Conservation (phyloP, 2,888 invertebrate species). For the Bombylius major region DNA sequence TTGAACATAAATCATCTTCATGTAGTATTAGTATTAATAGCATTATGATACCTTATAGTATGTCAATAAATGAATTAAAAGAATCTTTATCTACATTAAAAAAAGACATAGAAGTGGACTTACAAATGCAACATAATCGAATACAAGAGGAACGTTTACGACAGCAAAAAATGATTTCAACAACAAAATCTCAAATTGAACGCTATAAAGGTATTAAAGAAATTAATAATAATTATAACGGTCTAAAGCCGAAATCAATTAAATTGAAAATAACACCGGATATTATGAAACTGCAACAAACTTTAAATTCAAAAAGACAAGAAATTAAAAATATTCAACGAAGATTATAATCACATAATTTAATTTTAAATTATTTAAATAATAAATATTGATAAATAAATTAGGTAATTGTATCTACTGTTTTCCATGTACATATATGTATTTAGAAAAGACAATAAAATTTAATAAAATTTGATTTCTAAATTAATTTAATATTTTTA, state of each 20-base stretch:
- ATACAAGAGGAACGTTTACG: conserved; percentile 6
- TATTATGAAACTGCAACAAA: conserved; percentile 5
- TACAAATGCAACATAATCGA: neutral
- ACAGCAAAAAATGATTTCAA: neutral
- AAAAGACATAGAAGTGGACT: neutral
- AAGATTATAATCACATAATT: neutral
- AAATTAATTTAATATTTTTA: no score
- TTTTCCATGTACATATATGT: no score
- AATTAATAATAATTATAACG: no score
- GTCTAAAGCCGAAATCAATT: neutral
- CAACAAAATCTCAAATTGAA: neutral
- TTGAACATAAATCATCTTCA: neutral
- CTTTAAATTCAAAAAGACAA: conserved; percentile 3
- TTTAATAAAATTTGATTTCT: no score
- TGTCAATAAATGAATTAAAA: conserved; percentile 5
- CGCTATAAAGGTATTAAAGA: conserved; percentile 3
- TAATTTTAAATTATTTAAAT: no score
- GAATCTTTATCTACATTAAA: conserved; percentile 1
- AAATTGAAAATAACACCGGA: conserved; percentile 7
- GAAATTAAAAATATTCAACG: neutral
- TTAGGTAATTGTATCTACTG: no score
- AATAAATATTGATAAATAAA: no score
- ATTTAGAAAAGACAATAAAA: no score
- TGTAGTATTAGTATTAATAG: neutral
- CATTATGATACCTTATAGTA: conserved; percentile 1